These are phyloP conservation scores for Phalacrocorax pelagicus DNA, from an alignment of 2,113 vertebrate species.

Conservation along the genomic window DNA sequence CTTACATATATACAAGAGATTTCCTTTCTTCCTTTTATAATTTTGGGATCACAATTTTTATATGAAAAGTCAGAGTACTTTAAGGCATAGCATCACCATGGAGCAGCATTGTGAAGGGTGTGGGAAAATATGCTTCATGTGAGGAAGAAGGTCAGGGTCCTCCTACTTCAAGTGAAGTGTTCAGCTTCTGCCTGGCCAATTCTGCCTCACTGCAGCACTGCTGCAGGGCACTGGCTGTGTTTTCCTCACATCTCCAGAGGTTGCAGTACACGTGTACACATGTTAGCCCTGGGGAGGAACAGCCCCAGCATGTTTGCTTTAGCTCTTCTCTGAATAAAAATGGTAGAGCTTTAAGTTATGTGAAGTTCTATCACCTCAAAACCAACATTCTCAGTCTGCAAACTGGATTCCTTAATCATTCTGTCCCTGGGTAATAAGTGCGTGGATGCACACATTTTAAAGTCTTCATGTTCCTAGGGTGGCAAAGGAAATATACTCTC, in stretches of 20 bases:
- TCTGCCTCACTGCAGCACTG: background rate
- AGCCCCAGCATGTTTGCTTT: background rate
- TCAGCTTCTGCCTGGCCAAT: background rate
- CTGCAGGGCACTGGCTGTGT: background rate
- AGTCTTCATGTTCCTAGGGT: background rate
- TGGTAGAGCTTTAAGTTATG: background rate
- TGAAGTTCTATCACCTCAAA: background rate
- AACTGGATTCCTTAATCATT: background rate
- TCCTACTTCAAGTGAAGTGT: background rate
- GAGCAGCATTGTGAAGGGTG: background rate
- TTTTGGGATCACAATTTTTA: background rate
- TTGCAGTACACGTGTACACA: no score
- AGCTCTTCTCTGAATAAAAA: background rate
- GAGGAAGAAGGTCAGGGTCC: background rate
- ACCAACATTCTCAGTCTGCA: background rate
- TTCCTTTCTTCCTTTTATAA: background rate
- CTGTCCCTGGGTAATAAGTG: fast-evolving
- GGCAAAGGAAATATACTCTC: background rate
- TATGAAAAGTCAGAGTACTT: background rate
- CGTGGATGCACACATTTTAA: background rate
- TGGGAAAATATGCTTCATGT: background rate
- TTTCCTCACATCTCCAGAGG: background rate
- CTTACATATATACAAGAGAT: background rate
- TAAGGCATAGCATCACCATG: background rate
- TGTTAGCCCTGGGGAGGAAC: background rate